phyloP scores from a whole-genome alignment of 1,140 invertebrate genomes.

The Drosophila ironensis region DNA sequence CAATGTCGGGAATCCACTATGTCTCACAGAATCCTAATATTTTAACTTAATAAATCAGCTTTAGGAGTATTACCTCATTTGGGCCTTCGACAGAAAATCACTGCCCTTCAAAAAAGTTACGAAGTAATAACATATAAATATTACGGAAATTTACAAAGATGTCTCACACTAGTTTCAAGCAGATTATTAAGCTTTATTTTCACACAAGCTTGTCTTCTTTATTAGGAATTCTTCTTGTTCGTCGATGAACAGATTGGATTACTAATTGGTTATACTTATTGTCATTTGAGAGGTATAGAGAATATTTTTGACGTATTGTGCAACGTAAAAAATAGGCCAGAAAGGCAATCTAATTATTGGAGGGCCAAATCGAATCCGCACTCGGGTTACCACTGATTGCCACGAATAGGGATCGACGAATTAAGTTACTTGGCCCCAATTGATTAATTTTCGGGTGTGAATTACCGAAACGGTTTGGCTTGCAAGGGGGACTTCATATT shows the following conservation, averaged over 20 bases:
- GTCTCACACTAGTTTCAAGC: too few relatives aligned
- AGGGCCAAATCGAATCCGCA: conserved; percentile 12
- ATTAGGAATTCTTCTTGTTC: background rate
- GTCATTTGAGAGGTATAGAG: background rate
- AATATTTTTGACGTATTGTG: conserved; percentile 16
- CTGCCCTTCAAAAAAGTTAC: too few relatives aligned
- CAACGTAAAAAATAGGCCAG: conserved; percentile 5
- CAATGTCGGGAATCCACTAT: too few relatives aligned
- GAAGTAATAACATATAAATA: background rate
- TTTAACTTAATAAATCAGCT: too few relatives aligned
- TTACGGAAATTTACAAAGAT: background rate
- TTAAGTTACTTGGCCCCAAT: conserved; percentile 2
- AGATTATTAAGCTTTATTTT: too few relatives aligned
- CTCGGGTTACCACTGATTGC: conserved; percentile 17
- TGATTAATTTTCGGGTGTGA: conserved; percentile 15
- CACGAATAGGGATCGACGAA: conserved; percentile 2
- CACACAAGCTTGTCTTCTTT: too few relatives aligned
- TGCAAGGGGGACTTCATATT: background rate
- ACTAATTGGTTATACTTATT: conserved; percentile 17
- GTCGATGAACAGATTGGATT: background rate
- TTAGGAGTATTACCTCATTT: too few relatives aligned
- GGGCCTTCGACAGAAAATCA: too few relatives aligned
- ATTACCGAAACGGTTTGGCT: conserved; percentile 9
- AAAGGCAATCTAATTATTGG: conserved; percentile 15
- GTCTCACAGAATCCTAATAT: too few relatives aligned